Conservation (phyloP, 2,797 vertebrate species). For the Rhinella marina region DNA sequence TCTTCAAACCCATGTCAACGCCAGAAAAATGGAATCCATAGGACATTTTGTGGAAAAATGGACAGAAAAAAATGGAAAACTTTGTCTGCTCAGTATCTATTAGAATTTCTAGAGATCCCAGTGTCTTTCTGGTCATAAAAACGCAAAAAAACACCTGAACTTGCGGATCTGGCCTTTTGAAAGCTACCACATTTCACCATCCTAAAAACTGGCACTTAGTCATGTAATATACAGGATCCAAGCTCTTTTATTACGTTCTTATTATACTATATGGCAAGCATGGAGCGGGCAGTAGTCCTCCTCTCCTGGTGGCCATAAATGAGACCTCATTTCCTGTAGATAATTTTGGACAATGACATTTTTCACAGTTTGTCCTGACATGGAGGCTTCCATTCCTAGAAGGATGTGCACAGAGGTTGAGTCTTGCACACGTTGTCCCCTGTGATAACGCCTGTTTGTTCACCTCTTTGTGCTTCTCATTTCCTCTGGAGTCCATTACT, state of each 20-base stretch:
- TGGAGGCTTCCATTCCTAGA: neutral
- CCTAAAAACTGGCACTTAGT: neutral
- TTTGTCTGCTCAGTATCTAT: no score
- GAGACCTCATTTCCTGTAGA: neutral
- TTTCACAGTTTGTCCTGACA: constrained; percentile 9
- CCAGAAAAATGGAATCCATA: no score
- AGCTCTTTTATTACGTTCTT: neutral
- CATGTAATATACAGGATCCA: neutral
- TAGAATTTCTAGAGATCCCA: no score
- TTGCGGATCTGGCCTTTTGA: neutral
- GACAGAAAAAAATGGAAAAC: no score
- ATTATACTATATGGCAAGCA: neutral
- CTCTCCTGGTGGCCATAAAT: constrained; percentile 12
- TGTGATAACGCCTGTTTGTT: constrained; percentile 42
- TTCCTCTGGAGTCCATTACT: constrained; percentile 50
- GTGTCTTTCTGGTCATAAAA: no score
- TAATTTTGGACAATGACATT: neutral
- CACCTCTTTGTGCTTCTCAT: constrained; percentile 21
- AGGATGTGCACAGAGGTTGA: constrained; percentile 22
- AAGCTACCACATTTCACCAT: neutral
- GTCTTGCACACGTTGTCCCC: constrained; percentile 22
- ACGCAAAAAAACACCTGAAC: neutral
- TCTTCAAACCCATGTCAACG: no score
- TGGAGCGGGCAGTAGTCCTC: neutral
- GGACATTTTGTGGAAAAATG: no score